Base-by-base conservation (phyloP, 1,140 invertebrate species). In the Whitmania pigra region DNA sequence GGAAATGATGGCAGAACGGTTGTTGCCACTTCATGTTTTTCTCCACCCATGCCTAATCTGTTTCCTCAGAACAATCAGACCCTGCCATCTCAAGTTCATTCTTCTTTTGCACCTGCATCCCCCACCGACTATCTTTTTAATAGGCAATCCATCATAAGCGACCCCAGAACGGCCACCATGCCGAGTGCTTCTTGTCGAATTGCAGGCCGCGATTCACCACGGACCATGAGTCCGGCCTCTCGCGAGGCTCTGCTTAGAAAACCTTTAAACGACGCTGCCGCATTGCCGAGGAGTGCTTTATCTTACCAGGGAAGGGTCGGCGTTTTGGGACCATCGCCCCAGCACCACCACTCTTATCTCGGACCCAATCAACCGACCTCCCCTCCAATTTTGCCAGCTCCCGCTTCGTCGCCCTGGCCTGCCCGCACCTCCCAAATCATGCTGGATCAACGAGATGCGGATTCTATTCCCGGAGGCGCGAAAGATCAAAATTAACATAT, bases 81-180 rank as follows among this genome's bases (percentile, higher is more conserved):
- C 18, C 29, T 63, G 29, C 29, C 57, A 15, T 17, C 43, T 49
- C 43, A 49, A 49, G 15, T 49, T 49, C 43, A 49, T 49, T 63
- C 57, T 31, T 63, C 29, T 13, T 63, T 63, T 63, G 57, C 57
- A 63, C 22, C 57, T 25, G 57, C 57, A 63, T 63, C 57, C 29
- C 57, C 57, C 22, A 63, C 57, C 2, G 57, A 63, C 57, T 63
- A 63, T 31, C 29, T 63, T 13, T 63, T 63, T 18, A 63, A 63
- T 63, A 6, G 57, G 22, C 22, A 63, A 13, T 63, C 57, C 0
- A 13, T 63, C 15, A 63, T 22, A 2, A n/a, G 22, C 15, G 57
- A 63, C 57, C 22, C 22, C 2, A 63, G 22, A 7, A 17, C 31
- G 31, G 31, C 31, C 6, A 36, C 31, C 6, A 6, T 36, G 43